phyloP scores from a whole-genome alignment of 2,888 invertebrate species.

The Phasia obesa region DNA sequence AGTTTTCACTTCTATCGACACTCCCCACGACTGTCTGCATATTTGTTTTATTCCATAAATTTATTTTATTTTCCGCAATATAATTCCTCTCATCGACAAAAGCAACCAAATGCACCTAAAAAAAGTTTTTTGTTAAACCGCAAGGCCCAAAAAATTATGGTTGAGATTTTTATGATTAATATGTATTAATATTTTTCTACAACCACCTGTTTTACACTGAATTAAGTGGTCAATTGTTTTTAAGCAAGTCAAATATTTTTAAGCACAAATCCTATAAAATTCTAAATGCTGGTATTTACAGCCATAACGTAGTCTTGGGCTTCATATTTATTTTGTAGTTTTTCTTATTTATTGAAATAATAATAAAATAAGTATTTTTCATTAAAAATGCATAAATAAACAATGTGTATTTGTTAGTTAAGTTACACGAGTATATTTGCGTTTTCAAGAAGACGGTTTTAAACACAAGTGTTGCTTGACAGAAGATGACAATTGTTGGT shows the following conservation, averaged over 20 bases:
- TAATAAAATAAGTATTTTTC: too few species aligned
- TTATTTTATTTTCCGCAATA: neutral
- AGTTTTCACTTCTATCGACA: too few species aligned
- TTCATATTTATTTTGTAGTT: neutral
- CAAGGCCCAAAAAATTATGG: neutral
- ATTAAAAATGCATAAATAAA: too few species aligned
- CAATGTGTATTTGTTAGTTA: neutral
- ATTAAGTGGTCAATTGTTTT: conserved; percentile 13
- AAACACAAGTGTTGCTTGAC: conserved; percentile 40
- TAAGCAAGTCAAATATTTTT: neutral
- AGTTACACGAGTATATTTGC: neutral
- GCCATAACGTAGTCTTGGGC: conserved; percentile 12
- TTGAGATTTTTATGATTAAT: neutral
- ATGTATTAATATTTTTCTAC: neutral
- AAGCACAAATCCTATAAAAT: neutral
- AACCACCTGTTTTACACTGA: conserved; percentile 2
- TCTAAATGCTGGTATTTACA: conserved; percentile 5
- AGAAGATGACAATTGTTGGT: conserved; percentile 36
- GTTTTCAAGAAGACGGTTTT: conserved; percentile 17
- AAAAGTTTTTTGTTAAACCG: neutral
- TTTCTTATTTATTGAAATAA: too few species aligned
- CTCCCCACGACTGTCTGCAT: too few species aligned
- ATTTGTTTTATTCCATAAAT: too few species aligned
- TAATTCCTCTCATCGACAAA: neutral
- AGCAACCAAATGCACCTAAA: neutral